Evolutionary conservation across 2,113 vertebrate genomes (phyloP).

Genomic region (Hiodon alosoides): DNA sequence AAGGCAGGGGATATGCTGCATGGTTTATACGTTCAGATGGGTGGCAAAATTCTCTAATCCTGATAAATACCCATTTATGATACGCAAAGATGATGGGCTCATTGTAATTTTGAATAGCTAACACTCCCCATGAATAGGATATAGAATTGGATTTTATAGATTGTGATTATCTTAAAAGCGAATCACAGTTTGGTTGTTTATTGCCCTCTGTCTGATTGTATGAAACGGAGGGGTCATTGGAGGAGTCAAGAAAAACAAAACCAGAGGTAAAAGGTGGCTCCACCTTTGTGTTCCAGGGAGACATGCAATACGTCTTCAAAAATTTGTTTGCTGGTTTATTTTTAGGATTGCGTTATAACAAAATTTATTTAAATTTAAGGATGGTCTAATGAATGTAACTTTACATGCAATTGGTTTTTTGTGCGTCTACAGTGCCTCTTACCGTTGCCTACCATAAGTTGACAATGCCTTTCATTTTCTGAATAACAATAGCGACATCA

Average conservation of each 20-base stretch:
- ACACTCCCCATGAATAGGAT: conserved; percentile 80
- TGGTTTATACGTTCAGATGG: conserved; percentile 77
- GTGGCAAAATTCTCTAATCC: conserved; percentile 86
- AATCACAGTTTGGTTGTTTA: conserved; percentile 67
- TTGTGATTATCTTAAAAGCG: conserved; percentile 87
- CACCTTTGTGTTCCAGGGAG: conserved; percentile 17
- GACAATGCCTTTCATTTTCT: no score
- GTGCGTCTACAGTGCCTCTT: no score
- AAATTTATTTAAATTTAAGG: not conserved
- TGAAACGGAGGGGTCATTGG: conserved; percentile 34
- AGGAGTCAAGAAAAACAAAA: conserved; percentile 24
- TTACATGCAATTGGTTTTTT: no score
- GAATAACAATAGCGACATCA: no score
- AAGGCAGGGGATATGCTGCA: conserved; percentile 68
- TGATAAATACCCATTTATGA: conserved; percentile 89
- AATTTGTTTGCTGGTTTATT: not conserved
- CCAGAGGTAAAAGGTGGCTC: conserved; percentile 12
- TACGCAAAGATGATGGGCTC: conserved; percentile 85
- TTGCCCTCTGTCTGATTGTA: conserved; percentile 42
- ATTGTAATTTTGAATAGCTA: conserved; percentile 95
- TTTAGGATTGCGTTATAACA: not conserved
- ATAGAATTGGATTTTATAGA: conserved; percentile 85
- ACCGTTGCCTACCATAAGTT: no score
- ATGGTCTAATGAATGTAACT: no score
- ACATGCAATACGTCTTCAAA: not conserved